Base-by-base conservation (phyloP, 2,888 invertebrate genomes). In the Leptinotarsa peninsularis region DNA sequence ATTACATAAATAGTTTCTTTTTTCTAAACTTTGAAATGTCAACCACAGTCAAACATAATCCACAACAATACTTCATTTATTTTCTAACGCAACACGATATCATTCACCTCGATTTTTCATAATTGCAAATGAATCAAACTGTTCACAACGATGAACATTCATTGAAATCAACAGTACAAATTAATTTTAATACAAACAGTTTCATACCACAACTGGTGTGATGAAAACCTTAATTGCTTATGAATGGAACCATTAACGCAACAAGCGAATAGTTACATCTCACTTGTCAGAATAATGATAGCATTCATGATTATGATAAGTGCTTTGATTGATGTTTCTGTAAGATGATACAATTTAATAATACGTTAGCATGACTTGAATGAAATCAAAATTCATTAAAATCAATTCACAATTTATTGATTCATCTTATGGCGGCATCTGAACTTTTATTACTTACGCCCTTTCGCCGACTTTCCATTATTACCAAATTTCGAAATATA, bases 221-320 rank as follows among this genome's bases (percentile, higher is more conserved):
- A 49, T 21, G 15, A 21, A 49, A n/a, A 15, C 21, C 67, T 21
- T 67, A 67, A 67, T 67, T 67, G 49, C 23, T 18, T 18, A 67
- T 67, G 67, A 67, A 67, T 67, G 49, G 50, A 17, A 50, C 67
- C 67, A 67, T 67, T 50, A 50, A 67, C 27, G 67, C 18, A 49
- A 50, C 67, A 67, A 23, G 49, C 49, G 23, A 49, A 50, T 23
- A 67, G 50, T 67, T 67, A 49, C 67, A 67, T 67, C 49, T 67
- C 21, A 67, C 67, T 18, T 23, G 66, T 66, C 49, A 21, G 18
- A 67, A 67, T 67, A 67, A 67, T 67, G 67, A 21, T 27, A 14
- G 49, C 21, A 67, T 67, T 23, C 23, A 17, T 66, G 66, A 43
- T 43, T 52, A 52, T 52, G 52, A 52, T 52, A 52, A 17, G 43